Base-by-base conservation (phyloP, 2,888 invertebrate genomes). In the Fragum whitleyi region DNA sequence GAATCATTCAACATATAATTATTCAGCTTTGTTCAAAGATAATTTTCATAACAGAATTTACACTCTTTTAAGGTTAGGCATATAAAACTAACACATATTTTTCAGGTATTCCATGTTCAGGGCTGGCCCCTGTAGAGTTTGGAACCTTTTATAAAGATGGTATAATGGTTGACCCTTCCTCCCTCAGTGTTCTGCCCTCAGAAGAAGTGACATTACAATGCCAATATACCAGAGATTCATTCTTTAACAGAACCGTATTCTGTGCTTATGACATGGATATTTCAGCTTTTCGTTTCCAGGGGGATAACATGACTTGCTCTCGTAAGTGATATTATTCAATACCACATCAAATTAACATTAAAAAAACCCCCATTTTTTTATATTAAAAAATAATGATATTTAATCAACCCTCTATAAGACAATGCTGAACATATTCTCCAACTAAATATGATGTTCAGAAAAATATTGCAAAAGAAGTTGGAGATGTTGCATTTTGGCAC, bases 181-280 rank as follows among this genome's bases (percentile, higher is more conserved):
- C 61, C 62, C 55, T 61, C 7, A 47, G 19, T 11, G 62, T 81
- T 16, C 16, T 29, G 0, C 74, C 69, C 67, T 77, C 74, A 19
- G 82, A 72, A 1, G 26, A 32, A 9, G 77, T 86, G 1, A 79
- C 57, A 9, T 73, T 88, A 51, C 80, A 81, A 39, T 88, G 88
- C 72, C 59, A 79, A 23, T 23, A 55, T 1, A 69, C 84, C 5
- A 85, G 83, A 70, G 67, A 42, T 42, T 14, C 36, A 1, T 36
- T 26, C 21, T 42, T 23, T 26, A 67, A 67, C 23, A 85, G 75
- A 59, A 86, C 79, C 14, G 39, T 87, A 23, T 86, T 77, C 74
- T 88, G 88, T 79, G 82, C 79, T 32, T 61, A 62, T 16, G 53
- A 59, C 16, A 36, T 21, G 0, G 59, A 26, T 23, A 55, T 70